Percentiles rank a stretch among this genome's conserved stretches.
These are phyloP conservation scores for Stomorhina lunata DNA, from an alignment of 2,888 invertebrate genomes.

Conservation along the genomic window DNA sequence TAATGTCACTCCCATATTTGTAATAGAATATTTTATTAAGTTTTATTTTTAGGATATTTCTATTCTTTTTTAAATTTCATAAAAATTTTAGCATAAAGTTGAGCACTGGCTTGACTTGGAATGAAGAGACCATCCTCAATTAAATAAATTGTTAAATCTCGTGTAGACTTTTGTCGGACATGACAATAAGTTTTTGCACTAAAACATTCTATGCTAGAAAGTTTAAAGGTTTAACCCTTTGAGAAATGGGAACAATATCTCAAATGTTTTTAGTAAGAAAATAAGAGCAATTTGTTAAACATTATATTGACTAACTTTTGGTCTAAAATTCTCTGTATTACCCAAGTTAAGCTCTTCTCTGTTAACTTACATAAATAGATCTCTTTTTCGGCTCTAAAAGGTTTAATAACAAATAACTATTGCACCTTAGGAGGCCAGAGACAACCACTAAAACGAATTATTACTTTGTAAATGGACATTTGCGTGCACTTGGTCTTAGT, in stretches of 20 bases:
- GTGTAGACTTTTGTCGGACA: background rate
- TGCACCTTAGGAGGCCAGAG: constrained; percentile 20
- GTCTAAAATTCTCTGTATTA: no score
- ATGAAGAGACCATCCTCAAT: constrained; percentile 44
- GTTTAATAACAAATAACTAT: constrained; percentile 15
- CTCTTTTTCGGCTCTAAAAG: background rate
- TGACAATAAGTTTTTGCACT: background rate
- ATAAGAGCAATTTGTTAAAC: no score
- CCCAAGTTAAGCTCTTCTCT: no score
- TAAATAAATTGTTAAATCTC: constrained; percentile 36
- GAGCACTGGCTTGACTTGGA: constrained; percentile 13
- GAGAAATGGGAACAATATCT: background rate
- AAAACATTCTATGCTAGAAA: background rate
- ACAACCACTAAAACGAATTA: background rate
- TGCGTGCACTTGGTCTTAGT: constrained; percentile 6
- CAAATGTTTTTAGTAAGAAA: background rate
- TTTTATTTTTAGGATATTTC: background rate
- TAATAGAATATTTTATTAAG: constrained; percentile 40
- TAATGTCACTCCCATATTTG: constrained; percentile 51
- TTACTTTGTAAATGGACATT: constrained; percentile 41
- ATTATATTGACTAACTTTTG: no score
- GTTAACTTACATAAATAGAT: no score
- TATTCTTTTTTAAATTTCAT: background rate
- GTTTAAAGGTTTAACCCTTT: background rate
- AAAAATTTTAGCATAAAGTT: constrained; percentile 19